Evolutionary conservation across 2,888 invertebrate species (phyloP), one percentile per base, ranked within the genome.

Genomic region (Andricus curvator): DNA sequence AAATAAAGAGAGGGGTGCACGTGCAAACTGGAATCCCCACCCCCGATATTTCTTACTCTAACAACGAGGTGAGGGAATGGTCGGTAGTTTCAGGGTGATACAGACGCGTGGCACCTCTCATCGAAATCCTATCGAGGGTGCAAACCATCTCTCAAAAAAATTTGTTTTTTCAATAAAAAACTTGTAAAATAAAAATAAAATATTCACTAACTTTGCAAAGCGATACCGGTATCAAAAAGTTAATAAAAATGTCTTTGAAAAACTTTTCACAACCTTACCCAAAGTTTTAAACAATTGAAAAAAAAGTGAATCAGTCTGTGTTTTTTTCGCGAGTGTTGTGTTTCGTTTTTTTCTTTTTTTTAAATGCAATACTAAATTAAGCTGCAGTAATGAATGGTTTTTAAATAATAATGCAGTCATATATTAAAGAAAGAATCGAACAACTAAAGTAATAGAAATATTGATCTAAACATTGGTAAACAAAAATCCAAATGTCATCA

Each of bases 61-160:
- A 84, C 86, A 87, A 89, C 86, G 87, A 89, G 89, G 88, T 87
- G 87, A 85, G 88, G 88, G 88, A 89, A 89, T 88, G 88, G 87
- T 86, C 86, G 86, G 83, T 85, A 84, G 79, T 78, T 82, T 82
- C 86, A 84, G 85, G 86, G 86, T 86, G 86, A 86, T 86, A 88
- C 89, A 88, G 88, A 88, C 84, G 86, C 88, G 86, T 86, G 86
- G 74, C 74, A 74, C 74, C 74, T 74, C 51, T 74, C 74, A 20
- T 51, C 51, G 51, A 74, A 70, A 74, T 51, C 20, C 33, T 51
- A 33, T 74, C 33, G 74, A 74, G 56, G 33, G 29, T 51, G n/a
- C 33, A 70, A 70, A 11, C 9, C 15, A 44, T 74, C 17, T 48
- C 44, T 15, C 5, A 68, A 68, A 68, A 56, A 56, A n/a, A 6